Percentiles rank a stretch among this genome's conserved stretches.
phyloP scores from a whole-genome alignment of 2,113 vertebrate genomes.

The Pygoscelis antarcticus region DNA sequence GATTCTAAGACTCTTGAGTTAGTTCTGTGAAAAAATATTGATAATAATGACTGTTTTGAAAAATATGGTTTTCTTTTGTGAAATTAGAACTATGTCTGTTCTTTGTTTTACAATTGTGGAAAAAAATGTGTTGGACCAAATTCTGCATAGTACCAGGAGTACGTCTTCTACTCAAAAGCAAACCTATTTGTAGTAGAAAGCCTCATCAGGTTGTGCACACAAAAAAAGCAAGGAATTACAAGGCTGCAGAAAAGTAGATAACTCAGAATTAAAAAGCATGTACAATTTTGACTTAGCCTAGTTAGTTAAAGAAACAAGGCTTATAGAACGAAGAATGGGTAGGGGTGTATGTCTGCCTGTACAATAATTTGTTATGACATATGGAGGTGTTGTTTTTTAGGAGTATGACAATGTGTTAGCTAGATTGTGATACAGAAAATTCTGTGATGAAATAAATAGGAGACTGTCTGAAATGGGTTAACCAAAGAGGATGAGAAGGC shows the following conservation, averaged over 20 bases:
- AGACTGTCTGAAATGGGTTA: neutral
- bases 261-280: neutral
- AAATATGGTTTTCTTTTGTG: neutral
- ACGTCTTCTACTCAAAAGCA: neutral
- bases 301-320: neutral
- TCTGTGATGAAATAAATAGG: neutral
- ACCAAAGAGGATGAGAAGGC: neutral
- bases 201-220: neutral
- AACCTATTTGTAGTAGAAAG: neutral
- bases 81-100: neutral
- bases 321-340: neutral
- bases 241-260: neutral
- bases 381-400: neutral
- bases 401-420: neutral
- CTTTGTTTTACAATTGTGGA: neutral
- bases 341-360: fast-evolving
- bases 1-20: neutral
- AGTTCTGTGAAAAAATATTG: neutral
- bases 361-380: neutral
- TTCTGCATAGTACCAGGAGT: neutral
- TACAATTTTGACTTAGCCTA: neutral
- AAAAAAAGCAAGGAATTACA: neutral
- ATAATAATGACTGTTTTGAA: neutral
- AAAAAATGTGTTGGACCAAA: neutral
- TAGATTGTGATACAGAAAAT: neutral